Evolutionary conservation across 2,113 vertebrate species (phyloP), one percentile per base, ranked within the genome.

Genomic region (Uria lomvia): DNA sequence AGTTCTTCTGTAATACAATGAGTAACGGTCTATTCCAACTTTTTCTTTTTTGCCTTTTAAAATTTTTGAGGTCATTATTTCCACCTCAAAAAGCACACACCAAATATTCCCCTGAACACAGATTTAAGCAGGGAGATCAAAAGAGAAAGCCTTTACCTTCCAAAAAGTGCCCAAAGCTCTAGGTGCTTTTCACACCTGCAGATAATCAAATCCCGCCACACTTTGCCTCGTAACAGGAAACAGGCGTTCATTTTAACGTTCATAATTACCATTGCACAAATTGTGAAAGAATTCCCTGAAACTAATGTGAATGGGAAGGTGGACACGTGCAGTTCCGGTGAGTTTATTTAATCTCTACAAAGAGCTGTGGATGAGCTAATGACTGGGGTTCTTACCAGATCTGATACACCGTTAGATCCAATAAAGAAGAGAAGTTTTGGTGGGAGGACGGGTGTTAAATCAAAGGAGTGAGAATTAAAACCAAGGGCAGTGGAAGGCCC

Each of bases 311-410:
- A 68, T 1, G 29, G 27, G 71, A 70, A 68, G 60, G 29, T 77
- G 60, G 74, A 52, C 4, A 4, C 1, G 0, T 45, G 77, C 0
- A 0, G 21, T 11, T 56, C 29, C 55, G 38, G 43, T 24, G 42
- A 66, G 24, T 8, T 4, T 42, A 47, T 65, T 65, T 79, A 59
- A 85, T 72, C 62, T 78, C 95, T 49, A 76, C 43, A 55, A 84
- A 86, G 90, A 90, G 74, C 65, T 74, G 32, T n/a, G 73, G 55
- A 32, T 87, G 60, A 92, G 56, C 53, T 75, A 32, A 65, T 19
- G 67, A 75, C 58, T 29, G 19, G 27, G 30, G 67, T 36, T 90
- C 60, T 78, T 52, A 90, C 26, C 66, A 76, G 40, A 22, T 73
- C 42, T 58, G 62, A 88, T 34, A 72, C 24, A 45, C 8, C 0